Evolutionary conservation across 2,888 invertebrate species (phyloP).

Genomic region (Phanerotoma sp.): DNA sequence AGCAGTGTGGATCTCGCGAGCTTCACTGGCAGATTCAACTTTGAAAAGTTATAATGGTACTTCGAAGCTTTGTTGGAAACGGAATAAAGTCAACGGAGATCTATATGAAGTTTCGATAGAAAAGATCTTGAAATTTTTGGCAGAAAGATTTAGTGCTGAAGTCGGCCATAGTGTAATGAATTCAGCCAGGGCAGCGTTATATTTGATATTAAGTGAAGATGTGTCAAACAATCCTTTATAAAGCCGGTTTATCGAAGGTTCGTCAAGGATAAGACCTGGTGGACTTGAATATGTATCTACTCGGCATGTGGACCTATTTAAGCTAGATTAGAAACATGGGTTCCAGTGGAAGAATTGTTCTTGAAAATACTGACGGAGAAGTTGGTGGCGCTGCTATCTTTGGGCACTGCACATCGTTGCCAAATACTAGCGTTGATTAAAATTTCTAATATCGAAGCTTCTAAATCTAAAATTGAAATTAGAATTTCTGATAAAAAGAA

Average conservation of each 20-base stretch:
- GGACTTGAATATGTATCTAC: slow-evolving; percentile 12
- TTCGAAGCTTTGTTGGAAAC: slow-evolving; percentile 33
- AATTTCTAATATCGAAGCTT: slow-evolving; percentile 6
- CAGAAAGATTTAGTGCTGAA: slow-evolving; percentile 1
- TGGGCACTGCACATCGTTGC: slow-evolving; percentile 22
- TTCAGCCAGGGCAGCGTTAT: slow-evolving; percentile 11
- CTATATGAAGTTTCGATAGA: neutral
- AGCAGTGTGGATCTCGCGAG: slow-evolving; percentile 18
- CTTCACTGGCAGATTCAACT: slow-evolving; percentile 31
- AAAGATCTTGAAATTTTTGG: slow-evolving; percentile 5
- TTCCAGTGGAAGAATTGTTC: neutral
- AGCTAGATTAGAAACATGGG: neutral
- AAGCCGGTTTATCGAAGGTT: slow-evolving; percentile 16
- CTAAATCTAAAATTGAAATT: slow-evolving; percentile 3
- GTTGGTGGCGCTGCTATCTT: slow-evolving; percentile 13
- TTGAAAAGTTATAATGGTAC: slow-evolving; percentile 23
- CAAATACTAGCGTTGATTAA: slow-evolving; percentile 24
- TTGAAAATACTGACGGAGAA: slow-evolving; percentile 16
- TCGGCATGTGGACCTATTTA: slow-evolving; percentile 12
- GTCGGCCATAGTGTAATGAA: slow-evolving; percentile 4
- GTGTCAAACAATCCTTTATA: slow-evolving; percentile 2
- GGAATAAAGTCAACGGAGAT: slow-evolving; percentile 9
- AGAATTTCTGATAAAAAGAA: slow-evolving; percentile 6
- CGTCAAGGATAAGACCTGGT: slow-evolving; percentile 7
- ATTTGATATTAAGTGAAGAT: slow-evolving; percentile 11